phyloP scores from a whole-genome alignment of 2,797 vertebrate genomes.

The Loris lydekkerianus region DNA sequence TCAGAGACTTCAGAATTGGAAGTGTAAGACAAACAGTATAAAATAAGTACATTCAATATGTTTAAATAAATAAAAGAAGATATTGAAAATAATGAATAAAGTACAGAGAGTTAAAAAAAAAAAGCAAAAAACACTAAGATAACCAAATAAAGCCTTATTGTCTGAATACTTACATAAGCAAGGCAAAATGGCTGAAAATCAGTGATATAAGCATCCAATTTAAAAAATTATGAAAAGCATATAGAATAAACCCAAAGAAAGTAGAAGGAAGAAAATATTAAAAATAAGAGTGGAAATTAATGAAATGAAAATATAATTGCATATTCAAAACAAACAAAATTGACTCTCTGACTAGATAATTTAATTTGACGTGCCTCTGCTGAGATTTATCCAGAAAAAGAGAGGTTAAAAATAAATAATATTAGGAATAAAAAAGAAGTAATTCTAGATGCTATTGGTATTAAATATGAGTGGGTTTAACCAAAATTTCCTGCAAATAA shows the following conservation, averaged over 20 bases:
- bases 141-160: slow-evolving; percentile 5
- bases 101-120: background rate
- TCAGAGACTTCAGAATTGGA: slow-evolving; percentile 1
- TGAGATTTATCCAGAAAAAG: slow-evolving; percentile 20
- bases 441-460: background rate
- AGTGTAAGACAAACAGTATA: background rate
- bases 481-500: slow-evolving; percentile 12
- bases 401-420: background rate
- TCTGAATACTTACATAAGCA: background rate
- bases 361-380: background rate
- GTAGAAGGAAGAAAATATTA: slow-evolving; percentile 45
- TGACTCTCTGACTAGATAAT: background rate
- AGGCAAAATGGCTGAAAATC: background rate
- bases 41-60: background rate
- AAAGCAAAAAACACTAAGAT: background rate
- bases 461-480: slow-evolving; percentile 35
- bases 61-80: slow-evolving; percentile 28
- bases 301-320: slow-evolving; percentile 5
- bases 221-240: slow-evolving; percentile 18
- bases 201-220: background rate
- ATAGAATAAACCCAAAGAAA: slow-evolving; percentile 31
- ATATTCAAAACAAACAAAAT: background rate
- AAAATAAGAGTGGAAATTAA: slow-evolving; percentile 3
- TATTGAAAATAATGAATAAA: slow-evolving; percentile 20
- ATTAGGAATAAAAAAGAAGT: background rate